Conservation (phyloP, 2,113 vertebrate genomes). For the Corydoras sp. region DNA sequence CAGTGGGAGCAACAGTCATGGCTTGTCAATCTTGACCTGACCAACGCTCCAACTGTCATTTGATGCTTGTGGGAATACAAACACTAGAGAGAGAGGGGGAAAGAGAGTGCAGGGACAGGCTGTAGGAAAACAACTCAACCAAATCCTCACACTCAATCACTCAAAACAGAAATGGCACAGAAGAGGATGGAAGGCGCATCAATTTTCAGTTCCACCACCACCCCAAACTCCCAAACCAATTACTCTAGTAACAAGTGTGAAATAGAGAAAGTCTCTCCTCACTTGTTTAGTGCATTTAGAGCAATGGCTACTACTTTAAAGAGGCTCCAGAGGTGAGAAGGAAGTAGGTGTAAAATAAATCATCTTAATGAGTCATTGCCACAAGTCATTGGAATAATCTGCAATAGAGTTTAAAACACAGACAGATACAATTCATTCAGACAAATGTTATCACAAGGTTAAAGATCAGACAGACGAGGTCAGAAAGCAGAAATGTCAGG, state of each 20-base stretch:
- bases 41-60: conserved; percentile 22
- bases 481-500: not conserved
- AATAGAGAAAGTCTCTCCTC: not conserved
- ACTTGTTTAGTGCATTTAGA: not conserved
- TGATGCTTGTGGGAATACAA: conserved; percentile 8
- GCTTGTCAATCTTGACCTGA: conserved; percentile 30
- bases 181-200: conserved; percentile 12
- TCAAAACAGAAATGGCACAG: conserved; percentile 5
- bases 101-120: not conserved
- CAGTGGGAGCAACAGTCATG: conserved; percentile 27
- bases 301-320: not conserved
- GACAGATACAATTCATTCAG: too few species aligned
- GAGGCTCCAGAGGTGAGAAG: not conserved
- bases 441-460: not conserved
- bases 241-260: conserved; percentile 18
- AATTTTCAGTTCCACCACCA: conserved; percentile 1
- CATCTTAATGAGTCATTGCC: not conserved
- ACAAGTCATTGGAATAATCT: not conserved
- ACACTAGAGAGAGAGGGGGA: conserved; percentile 3
- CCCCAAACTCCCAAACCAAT: conserved; percentile 23
- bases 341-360: not conserved
- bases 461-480: not conserved
- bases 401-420: too few species aligned
- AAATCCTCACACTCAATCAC: conserved; percentile 30
- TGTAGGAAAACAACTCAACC: conserved; percentile 14